Conservation (phyloP, 2,888 invertebrate species). For the Catocala nupta region DNA sequence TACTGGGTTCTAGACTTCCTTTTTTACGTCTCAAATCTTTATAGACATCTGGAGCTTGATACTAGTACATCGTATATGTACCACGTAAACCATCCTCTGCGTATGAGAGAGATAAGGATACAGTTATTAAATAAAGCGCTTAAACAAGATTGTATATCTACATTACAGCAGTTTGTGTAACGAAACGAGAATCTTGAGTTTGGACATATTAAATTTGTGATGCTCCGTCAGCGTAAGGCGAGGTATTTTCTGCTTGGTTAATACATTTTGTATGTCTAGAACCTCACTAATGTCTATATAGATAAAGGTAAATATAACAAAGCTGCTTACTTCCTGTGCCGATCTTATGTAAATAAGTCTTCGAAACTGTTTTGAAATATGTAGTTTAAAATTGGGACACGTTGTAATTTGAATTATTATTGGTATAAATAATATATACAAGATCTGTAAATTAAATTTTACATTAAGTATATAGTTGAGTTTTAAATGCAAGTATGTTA, state of each 20-base stretch:
- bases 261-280: constrained; percentile 36
- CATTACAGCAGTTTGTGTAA: constrained; percentile 57
- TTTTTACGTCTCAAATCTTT: not conserved
- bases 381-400: not conserved
- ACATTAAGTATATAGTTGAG: too few species aligned
- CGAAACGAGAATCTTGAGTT: constrained; percentile 62
- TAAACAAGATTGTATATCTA: constrained; percentile 56
- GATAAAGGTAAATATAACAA: not conserved
- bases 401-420: not conserved
- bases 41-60: not conserved
- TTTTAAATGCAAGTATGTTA: not conserved
- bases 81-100: constrained; percentile 9
- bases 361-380: not conserved
- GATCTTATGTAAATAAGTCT: not conserved
- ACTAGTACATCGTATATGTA: not conserved
- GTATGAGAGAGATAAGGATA: constrained; percentile 18
- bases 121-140: constrained; percentile 50
- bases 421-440: too few species aligned
- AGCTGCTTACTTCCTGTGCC: not conserved
- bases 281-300: not conserved
- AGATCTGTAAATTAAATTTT: too few species aligned
- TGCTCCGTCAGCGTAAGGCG: constrained; percentile 47
- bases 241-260: constrained; percentile 32
- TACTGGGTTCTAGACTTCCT: not conserved
- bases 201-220: constrained; percentile 68